Evolutionary conservation across 2,797 vertebrate genomes (phyloP).

Genomic region (Antennarius maculatus): DNA sequence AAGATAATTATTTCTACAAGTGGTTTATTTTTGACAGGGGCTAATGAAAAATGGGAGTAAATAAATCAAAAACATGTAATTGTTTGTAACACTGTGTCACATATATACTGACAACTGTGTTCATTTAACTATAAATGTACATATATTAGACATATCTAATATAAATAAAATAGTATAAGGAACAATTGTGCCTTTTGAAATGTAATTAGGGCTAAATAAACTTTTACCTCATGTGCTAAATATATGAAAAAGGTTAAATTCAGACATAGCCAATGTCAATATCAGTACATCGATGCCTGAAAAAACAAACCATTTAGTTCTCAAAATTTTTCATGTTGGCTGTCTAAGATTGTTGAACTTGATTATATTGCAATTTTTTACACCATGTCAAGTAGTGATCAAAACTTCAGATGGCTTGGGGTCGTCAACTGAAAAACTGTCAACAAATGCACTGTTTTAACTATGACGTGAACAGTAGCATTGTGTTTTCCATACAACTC

Average conservation of each 20-base stretch:
- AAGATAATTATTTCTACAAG: conserved; percentile 16
- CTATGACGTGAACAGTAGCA: conserved; percentile 27
- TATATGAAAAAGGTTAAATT: conserved; percentile 60
- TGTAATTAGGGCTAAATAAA: conserved; percentile 80
- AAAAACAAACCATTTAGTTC: conserved; percentile 67
- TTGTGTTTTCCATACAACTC: conserved; percentile 35
- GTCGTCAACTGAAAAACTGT: conserved; percentile 24
- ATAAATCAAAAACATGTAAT: conserved; percentile 61
- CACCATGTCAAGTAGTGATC: conserved; percentile 51
- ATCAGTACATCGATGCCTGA: conserved; percentile 64
- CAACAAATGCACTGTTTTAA: conserved; percentile 28
- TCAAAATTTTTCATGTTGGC: conserved; percentile 61
- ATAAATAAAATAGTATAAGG: conserved; percentile 79
- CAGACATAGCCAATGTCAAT: conserved; percentile 72
- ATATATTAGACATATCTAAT: conserved; percentile 75
- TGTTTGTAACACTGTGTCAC: conserved; percentile 49
- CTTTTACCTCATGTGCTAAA: conserved; percentile 81
- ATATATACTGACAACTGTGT: conserved; percentile 73
- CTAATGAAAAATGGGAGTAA: conserved; percentile 35
- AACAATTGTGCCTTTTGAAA: conserved; percentile 77
- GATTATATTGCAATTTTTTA: conserved; percentile 48
- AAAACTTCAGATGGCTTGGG: conserved; percentile 25
- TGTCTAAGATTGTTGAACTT: conserved; percentile 57
- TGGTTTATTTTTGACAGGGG: conserved; percentile 22
- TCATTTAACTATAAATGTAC: conserved; percentile 76